Evolutionary conservation across 2,113 vertebrate species (phyloP).

Genomic region (Tachycineta bicolor): DNA sequence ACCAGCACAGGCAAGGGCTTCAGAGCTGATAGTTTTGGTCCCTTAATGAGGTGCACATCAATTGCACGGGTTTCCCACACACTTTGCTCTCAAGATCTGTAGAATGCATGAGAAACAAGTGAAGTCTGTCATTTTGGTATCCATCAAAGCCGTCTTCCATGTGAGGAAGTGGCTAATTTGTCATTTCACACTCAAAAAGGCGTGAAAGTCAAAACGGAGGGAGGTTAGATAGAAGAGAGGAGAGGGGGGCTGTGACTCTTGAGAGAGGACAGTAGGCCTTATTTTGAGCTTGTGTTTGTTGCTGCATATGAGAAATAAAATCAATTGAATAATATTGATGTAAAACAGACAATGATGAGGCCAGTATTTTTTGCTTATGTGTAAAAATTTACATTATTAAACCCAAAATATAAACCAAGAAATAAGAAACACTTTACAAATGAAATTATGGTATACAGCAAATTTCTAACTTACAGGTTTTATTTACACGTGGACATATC

Average conservation of each 20-base stretch:
- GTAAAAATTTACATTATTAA: conserved; percentile 15
- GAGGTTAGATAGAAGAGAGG: not conserved
- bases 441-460: conserved; percentile 15
- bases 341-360: not conserved
- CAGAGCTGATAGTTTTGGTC: not conserved
- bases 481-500: conserved; percentile 63
- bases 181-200: conserved; percentile 77
- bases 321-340: not conserved
- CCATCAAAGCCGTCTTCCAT: conserved; percentile 70
- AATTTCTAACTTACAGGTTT: conserved; percentile 44
- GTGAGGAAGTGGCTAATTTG: conserved; percentile 77
- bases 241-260: not conserved
- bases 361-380: not conserved
- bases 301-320: conserved; percentile 20
- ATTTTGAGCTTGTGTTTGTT: conserved; percentile 42
- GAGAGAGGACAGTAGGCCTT: conserved; percentile 3
- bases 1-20: not conserved
- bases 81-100: conserved; percentile 36
- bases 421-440: conserved; percentile 37
- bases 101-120: conserved; percentile 69
- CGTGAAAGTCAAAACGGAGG: conserved; percentile 64
- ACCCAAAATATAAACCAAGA: not conserved
- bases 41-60: conserved; percentile 27
- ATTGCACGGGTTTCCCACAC: conserved; percentile 50
- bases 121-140: conserved; percentile 60